phyloP scores from a whole-genome alignment of 2,888 invertebrate genomes.

The Tribolium freemani region DNA sequence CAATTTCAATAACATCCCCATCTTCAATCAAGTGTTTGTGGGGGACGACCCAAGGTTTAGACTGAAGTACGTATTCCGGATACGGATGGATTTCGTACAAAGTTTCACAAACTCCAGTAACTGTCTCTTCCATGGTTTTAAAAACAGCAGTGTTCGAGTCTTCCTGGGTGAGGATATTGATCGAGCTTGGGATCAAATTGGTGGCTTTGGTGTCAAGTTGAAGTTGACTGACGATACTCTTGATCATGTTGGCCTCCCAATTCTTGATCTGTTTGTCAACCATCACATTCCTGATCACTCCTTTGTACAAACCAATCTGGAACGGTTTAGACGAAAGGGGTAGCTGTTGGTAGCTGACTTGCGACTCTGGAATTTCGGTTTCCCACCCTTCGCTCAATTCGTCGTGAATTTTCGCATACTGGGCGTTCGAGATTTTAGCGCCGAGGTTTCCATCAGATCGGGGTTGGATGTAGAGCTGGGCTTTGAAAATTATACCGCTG shows the following conservation, averaged over 20 bases:
- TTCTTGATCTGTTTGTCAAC: conserved; percentile 72
- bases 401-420: conserved; percentile 69
- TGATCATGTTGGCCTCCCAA: conserved; percentile 79
- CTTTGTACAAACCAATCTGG: conserved; percentile 74
- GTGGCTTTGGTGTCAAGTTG: conserved; percentile 76
- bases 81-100: conserved; percentile 76
- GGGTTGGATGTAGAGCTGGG: conserved; percentile 72
- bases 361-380: conserved; percentile 67
- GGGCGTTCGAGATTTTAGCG: conserved; percentile 68
- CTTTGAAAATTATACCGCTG: conserved; percentile 72
- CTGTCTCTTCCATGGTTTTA: conserved; percentile 78
- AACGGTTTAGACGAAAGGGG: conserved; percentile 73
- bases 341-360: conserved; percentile 72
- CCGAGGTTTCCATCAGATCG: conserved; percentile 67
- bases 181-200: conserved; percentile 71
- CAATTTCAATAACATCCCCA: conserved; percentile 72
- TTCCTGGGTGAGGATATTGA: conserved; percentile 62
- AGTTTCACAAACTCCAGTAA: conserved; percentile 79
- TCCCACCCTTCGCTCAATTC: conserved; percentile 70
- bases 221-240: conserved; percentile 78
- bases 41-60: conserved; percentile 69
- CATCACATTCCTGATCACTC: conserved; percentile 73
- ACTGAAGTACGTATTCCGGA: conserved; percentile 70
- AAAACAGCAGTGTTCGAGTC: conserved; percentile 70
- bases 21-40: conserved; percentile 67